Percentiles rank a stretch among this genome's conserved stretches.
Conservation (phyloP, 2,113 vertebrate species). For the Cyanocitta stelleri region DNA sequence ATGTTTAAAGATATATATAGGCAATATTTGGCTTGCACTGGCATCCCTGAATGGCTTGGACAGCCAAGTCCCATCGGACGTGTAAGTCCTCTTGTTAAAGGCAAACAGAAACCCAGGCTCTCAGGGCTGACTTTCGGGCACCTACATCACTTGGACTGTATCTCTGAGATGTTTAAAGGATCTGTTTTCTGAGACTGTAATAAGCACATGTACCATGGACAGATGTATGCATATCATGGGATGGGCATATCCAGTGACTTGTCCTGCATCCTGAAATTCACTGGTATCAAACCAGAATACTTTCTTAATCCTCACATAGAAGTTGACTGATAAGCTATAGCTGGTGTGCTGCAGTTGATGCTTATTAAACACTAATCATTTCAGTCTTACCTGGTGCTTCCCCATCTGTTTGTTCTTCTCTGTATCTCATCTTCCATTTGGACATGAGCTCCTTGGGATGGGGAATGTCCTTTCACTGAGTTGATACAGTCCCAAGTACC, state of each 20-base stretch:
- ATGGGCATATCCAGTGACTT: neutral
- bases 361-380: neutral
- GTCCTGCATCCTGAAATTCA: neutral
- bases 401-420: neutral
- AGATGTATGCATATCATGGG: neutral
- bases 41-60: neutral
- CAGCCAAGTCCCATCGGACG: neutral
- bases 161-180: neutral
- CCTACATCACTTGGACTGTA: neutral
- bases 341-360: neutral
- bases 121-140: neutral
- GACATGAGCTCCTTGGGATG: neutral
- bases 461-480: neutral
- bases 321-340: neutral
- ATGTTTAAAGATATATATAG: constrained; percentile 62
- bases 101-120: neutral
- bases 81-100: neutral
- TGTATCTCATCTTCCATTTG: neutral
- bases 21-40: neutral
- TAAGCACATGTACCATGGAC: neutral
- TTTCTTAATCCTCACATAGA: neutral
- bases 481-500: neutral
- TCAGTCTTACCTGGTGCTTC: neutral
- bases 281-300: neutral
- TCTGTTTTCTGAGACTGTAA: neutral